Evolutionary conservation across 2,797 vertebrate genomes (phyloP).

Genomic region (Phrynocephalus guinanensis): DNA sequence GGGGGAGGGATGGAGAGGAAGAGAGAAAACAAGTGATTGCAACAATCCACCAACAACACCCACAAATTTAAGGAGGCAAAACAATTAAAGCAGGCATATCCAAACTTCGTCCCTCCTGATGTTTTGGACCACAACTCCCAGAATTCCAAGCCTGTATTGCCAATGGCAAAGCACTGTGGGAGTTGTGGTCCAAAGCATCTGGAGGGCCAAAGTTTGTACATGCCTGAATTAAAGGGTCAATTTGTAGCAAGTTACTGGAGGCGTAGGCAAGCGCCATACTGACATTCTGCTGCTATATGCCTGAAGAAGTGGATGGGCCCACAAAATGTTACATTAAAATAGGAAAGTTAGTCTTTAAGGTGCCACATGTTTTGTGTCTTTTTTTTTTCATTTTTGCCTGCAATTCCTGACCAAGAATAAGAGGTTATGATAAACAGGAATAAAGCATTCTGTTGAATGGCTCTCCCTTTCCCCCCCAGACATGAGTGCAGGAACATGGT

Average conservation of each 20-base stretch:
- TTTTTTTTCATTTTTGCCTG: no score
- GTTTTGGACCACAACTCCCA: no score
- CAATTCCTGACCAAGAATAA: neutral
- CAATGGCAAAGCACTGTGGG: no score
- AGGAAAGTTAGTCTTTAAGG: no score
- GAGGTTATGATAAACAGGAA: constrained; percentile 28
- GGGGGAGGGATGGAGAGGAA: neutral
- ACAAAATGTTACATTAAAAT: no score
- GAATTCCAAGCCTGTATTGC: no score
- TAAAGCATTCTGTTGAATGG: neutral
- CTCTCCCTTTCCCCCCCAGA: neutral
- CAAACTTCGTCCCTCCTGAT: no score
- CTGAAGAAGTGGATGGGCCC: no score
- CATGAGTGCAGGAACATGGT: neutral
- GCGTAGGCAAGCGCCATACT: neutral
- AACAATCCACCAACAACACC: constrained; percentile 35
- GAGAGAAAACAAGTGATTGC: constrained; percentile 27
- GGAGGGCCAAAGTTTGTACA: no score
- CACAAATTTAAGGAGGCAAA: constrained; percentile 44
- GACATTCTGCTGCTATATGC: no score
- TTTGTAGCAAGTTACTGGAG: neutral
- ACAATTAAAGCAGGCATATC: constrained; percentile 25
- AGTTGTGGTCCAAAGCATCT: no score
- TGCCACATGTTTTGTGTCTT: no score
- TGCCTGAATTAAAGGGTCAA: constrained; percentile 39